A percentile compares a stretch with the other conserved stretches of the same genome.
These are phyloP conservation scores for Martes flavigula DNA, from an alignment of 2,797 vertebrate species.

Conservation along the genomic window DNA sequence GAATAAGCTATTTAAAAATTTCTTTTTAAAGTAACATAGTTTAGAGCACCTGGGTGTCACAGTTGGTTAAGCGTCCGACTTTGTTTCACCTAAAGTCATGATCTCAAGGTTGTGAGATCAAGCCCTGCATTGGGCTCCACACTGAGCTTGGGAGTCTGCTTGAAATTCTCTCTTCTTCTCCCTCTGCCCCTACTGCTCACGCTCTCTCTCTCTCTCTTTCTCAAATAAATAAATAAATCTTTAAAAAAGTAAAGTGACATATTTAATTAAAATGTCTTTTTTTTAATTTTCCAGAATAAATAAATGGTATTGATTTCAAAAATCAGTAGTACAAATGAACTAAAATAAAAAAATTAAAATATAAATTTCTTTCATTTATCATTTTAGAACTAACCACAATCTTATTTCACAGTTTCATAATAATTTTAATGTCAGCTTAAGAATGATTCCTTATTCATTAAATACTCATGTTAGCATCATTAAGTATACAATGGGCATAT, in stretches of 20 bases:
- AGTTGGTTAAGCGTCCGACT: background rate
- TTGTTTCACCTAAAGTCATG: background rate
- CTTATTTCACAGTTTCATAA: background rate
- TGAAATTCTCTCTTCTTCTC: background rate
- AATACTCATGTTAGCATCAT: background rate
- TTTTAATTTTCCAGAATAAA: background rate
- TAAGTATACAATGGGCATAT: background rate
- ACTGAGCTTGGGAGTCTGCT: background rate
- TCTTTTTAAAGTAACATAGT: background rate
- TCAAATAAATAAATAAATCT: background rate
- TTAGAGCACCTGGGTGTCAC: background rate
- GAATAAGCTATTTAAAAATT: background rate
- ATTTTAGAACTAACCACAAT: background rate
- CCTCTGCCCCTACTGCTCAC: background rate
- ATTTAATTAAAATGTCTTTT: background rate
- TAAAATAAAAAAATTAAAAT: background rate
- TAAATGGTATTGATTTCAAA: background rate
- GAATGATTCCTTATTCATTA: background rate
- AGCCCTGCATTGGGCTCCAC: background rate
- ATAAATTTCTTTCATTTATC: background rate
- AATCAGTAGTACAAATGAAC: background rate
- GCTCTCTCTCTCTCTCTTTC: background rate
- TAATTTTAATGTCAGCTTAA: background rate
- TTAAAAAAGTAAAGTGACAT: background rate
- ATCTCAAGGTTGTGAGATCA: background rate